Conservation (phyloP, 2,797 vertebrate species). For the Microctenopoma stevenorrisi region DNA sequence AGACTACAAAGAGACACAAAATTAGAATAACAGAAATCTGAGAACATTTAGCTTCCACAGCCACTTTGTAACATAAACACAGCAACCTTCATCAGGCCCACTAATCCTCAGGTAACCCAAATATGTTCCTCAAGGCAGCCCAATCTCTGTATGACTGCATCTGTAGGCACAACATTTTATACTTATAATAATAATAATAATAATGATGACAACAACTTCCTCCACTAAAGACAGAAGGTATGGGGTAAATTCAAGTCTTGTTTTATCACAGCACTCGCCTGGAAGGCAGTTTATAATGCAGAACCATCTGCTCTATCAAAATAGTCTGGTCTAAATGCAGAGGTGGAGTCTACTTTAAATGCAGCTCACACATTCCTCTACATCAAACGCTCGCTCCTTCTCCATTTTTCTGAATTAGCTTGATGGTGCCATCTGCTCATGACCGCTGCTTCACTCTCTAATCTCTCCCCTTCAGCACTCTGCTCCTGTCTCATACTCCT, state of each 20-base stretch:
- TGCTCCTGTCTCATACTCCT: conserved; percentile 55
- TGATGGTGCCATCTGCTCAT: conserved; percentile 92
- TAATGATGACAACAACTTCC: conserved; percentile 57
- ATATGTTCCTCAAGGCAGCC: conserved; percentile 28
- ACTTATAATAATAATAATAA: conserved; percentile 64
- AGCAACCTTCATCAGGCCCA: background rate
- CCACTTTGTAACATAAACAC: background rate
- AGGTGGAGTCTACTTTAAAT: conserved; percentile 84
- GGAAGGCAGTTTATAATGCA: conserved; percentile 88
- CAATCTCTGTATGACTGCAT: conserved; percentile 26
- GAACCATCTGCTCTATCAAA: conserved; percentile 89
- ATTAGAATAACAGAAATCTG: conserved; percentile 7
- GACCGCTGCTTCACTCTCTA: conserved; percentile 83
- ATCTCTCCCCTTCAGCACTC: conserved; percentile 80
- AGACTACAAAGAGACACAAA: conserved; percentile 25
- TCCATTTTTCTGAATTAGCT: conserved; percentile 94
- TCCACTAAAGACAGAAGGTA: conserved; percentile 63
- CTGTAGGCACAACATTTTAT: conserved; percentile 46
- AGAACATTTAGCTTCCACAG: conserved; percentile 12
- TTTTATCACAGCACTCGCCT: conserved; percentile 85
- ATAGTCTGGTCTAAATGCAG: conserved; percentile 80
- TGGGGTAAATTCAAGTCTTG: conserved; percentile 54
- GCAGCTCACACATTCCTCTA: conserved; percentile 86
- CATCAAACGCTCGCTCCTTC: conserved; percentile 88
- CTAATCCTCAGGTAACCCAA: background rate